Evolutionary conservation across 1,140 invertebrate genomes (phyloP).

Genomic region (Aphelinus atriplicis): DNA sequence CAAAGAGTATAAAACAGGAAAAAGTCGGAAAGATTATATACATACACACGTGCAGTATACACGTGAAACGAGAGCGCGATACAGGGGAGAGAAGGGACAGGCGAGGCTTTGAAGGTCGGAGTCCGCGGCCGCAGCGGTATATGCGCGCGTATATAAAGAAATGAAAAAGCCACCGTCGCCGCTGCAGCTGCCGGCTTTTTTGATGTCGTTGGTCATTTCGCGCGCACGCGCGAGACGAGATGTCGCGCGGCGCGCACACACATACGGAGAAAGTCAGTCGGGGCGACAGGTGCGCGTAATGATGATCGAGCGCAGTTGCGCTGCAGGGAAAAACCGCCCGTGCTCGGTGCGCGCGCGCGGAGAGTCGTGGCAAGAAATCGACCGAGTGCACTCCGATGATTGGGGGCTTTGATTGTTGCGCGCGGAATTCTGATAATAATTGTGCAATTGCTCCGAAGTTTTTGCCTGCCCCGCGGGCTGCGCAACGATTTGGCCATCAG

Average conservation of each 20-base stretch:
- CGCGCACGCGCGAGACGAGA: neutral
- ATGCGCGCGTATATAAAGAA: conserved; percentile 10
- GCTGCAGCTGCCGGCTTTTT: conserved; percentile 9
- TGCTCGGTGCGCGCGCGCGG: neutral
- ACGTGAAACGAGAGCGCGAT: neutral
- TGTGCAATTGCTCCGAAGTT: conserved; percentile 13
- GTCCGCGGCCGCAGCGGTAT: neutral
- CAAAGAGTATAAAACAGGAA: no score
- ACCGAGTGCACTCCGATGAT: neutral
- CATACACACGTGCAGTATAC: neutral
- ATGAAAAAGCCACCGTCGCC: conserved; percentile 3
- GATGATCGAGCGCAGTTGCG: neutral
- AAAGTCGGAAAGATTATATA: no score
- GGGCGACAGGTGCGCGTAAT: conserved; percentile 15
- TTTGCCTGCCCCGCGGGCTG: neutral
- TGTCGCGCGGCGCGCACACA: neutral
- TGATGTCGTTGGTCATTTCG: neutral
- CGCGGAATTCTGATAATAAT: conserved; percentile 5
- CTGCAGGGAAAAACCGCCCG: conserved; percentile 1
- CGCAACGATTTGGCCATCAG: neutral
- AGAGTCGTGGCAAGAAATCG: neutral
- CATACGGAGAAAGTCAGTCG: neutral
- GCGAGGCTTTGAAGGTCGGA: neutral
- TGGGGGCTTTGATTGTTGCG: neutral
- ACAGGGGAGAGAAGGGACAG: neutral